These are phyloP conservation scores for Cyclura pinguis DNA, from an alignment of 2,797 vertebrate genomes.

Conservation along the genomic window DNA sequence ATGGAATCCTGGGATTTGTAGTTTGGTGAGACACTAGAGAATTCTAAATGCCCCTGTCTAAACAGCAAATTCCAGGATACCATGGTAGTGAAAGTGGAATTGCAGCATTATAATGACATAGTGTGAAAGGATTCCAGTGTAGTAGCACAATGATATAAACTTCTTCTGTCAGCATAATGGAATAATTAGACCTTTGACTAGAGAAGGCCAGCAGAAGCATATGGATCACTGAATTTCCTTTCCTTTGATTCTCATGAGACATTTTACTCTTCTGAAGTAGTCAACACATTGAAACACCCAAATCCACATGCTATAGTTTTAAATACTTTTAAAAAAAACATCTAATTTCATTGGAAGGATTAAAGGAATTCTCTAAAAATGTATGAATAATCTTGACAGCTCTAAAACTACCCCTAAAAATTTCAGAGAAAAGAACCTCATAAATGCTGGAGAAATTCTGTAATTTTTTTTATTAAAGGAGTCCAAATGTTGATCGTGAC, in stretches of 20 bases:
- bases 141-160: background rate
- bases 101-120: no score
- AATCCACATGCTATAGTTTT: background rate
- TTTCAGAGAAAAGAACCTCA: background rate
- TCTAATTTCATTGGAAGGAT: background rate
- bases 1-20: no score
- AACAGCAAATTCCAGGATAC: no score
- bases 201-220: background rate
- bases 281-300: background rate
- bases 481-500: background rate
- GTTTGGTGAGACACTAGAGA: no score
- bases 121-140: background rate
- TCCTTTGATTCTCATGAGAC: background rate
- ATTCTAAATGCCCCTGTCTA: no score
- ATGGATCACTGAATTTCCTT: constrained; percentile 2
- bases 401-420: background rate
- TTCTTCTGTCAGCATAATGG: constrained; percentile 7
- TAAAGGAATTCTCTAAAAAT: background rate
- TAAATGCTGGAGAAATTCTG: background rate
- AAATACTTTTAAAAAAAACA: background rate
- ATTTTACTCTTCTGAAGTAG: background rate
- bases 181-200: background rate
- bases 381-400: background rate
- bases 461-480: background rate
- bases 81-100: no score